Conservation (phyloP, 2,888 invertebrate species). For the Diplolepis rosae region DNA sequence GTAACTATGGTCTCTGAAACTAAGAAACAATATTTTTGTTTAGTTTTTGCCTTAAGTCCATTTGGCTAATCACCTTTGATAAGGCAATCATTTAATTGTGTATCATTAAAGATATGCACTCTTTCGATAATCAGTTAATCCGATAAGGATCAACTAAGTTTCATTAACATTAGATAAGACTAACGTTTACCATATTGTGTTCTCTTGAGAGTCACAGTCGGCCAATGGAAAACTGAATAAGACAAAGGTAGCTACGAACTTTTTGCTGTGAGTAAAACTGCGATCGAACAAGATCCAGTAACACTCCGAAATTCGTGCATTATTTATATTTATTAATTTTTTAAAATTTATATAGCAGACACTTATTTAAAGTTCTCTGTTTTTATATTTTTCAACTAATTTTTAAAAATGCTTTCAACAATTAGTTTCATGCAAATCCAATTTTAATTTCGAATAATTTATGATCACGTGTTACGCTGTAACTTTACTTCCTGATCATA, state of each 20-base stretch:
- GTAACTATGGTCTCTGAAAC: background rate
- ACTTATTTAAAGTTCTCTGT: background rate
- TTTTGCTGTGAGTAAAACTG: background rate
- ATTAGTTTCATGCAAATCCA: background rate
- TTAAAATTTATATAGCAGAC: background rate
- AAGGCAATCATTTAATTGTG: background rate
- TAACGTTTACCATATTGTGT: background rate
- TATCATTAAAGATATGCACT: conserved; percentile 2
- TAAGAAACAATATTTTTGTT: background rate
- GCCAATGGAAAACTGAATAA: background rate
- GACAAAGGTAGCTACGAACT: background rate
- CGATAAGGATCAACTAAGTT: conserved; percentile 1
- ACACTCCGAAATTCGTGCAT: background rate
- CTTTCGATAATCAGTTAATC: background rate
- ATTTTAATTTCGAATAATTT: background rate
- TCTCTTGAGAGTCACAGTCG: conserved; percentile 9
- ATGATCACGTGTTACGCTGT: background rate
- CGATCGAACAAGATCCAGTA: conserved; percentile 1
- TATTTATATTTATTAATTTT: background rate
- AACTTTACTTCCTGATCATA: background rate
- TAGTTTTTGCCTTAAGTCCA: background rate
- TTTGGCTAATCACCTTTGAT: background rate
- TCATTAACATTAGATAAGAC: background rate
- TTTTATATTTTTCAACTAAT: background rate
- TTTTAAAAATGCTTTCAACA: background rate